A percentile compares a stretch with the other conserved stretches of the same genome.
Evolutionary conservation across 2,888 invertebrate species (phyloP).

Genomic region (Petrolisthes manimaculis): DNA sequence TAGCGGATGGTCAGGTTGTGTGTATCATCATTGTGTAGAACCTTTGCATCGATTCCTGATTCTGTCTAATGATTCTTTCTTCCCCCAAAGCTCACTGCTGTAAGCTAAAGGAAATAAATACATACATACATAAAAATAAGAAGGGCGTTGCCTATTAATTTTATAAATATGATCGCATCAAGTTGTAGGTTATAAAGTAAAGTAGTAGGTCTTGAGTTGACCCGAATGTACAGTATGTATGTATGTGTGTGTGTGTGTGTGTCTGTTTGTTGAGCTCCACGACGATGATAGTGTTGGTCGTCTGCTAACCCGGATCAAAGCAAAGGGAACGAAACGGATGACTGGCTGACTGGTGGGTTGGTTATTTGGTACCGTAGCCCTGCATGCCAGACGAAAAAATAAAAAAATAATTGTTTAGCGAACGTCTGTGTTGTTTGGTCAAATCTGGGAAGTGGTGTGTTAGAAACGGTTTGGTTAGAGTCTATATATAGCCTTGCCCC

Average conservation of each 20-base stretch:
- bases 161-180: slow-evolving; percentile 38
- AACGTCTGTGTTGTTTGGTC: too few relatives aligned
- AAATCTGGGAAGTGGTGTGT: too few relatives aligned
- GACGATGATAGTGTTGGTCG: too few relatives aligned
- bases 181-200: slow-evolving; percentile 16
- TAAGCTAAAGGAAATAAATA: slow-evolving; percentile 40
- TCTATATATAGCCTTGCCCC: too few relatives aligned
- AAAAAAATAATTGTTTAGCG: too few relatives aligned
- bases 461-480: too few relatives aligned
- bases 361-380: too few relatives aligned
- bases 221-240: not conserved
- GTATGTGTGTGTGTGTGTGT: too few relatives aligned
- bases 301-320: not conserved
- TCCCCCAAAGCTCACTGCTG: slow-evolving; percentile 51
- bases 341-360: not conserved
- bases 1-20: slow-evolving; percentile 45
- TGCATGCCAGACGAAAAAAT: too few relatives aligned
- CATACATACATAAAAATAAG: not conserved
- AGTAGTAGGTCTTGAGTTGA: slow-evolving; percentile 9
- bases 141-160: slow-evolving; percentile 51
- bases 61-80: slow-evolving; percentile 36
- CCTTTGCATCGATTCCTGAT: slow-evolving; percentile 59
- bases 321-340: slow-evolving; percentile 1
- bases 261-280: too few relatives aligned
- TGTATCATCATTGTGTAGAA: slow-evolving; percentile 57